phyloP scores from a whole-genome alignment of 2,113 vertebrate species.

The Channa argus region DNA sequence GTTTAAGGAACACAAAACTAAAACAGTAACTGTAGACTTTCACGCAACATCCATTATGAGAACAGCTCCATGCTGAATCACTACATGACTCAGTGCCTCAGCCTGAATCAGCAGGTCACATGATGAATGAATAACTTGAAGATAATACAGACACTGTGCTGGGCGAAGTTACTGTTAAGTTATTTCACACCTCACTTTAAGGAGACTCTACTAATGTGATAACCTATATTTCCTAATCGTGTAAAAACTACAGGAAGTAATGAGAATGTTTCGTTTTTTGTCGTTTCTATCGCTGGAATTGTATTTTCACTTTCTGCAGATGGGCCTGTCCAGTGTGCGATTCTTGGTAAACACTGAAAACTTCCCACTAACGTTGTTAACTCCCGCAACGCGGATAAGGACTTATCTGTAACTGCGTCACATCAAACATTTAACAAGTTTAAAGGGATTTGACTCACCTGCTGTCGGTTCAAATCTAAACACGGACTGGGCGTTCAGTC shows the following conservation, averaged over 20 bases:
- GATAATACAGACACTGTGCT: not conserved
- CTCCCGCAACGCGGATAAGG: slow-evolving; percentile 7
- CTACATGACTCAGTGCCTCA: slow-evolving; percentile 48
- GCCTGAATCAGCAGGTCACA: slow-evolving; percentile 35
- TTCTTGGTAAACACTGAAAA: slow-evolving; percentile 48
- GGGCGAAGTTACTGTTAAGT: not conserved
- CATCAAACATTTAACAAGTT: not conserved
- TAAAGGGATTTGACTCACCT: slow-evolving; percentile 45
- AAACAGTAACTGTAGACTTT: no score
- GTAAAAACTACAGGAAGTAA: no score
- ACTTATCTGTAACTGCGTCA: slow-evolving; percentile 60
- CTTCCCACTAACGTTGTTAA: slow-evolving; percentile 24
- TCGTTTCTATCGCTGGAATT: not conserved
- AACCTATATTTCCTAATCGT: not conserved
- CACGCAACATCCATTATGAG: no score
- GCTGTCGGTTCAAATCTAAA: not conserved
- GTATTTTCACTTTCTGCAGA: slow-evolving; percentile 49
- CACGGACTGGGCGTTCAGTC: rapidly evolving
- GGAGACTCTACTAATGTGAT: not conserved
- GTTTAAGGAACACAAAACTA: no score
- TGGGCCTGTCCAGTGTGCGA: slow-evolving; percentile 12
- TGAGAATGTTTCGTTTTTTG: no score
- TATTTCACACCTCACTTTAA: not conserved
- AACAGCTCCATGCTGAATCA: slow-evolving; percentile 1
- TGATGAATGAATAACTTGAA: slow-evolving; percentile 2